Evolutionary conservation across 2,797 vertebrate species (phyloP).

Genomic region (Diplodus sargus): DNA sequence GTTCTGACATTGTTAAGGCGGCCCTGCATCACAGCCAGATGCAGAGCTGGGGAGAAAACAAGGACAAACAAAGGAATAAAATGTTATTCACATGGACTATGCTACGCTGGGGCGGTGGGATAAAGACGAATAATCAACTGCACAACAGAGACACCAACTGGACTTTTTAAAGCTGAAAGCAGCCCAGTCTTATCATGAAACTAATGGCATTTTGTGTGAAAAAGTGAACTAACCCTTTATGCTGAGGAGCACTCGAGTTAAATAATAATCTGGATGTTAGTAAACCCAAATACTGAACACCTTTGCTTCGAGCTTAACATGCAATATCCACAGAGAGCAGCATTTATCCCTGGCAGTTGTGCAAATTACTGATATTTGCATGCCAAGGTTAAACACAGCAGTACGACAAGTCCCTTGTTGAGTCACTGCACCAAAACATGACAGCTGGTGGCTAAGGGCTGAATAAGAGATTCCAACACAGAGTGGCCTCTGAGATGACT

Average conservation of each 20-base stretch:
- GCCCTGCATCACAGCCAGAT: constrained; percentile 97
- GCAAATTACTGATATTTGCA: not conserved
- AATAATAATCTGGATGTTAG: not conserved
- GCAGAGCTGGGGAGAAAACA: constrained; percentile 87
- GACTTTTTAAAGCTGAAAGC: not conserved
- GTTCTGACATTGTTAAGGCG: constrained; percentile 95
- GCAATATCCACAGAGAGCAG: not conserved
- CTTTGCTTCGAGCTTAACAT: not conserved
- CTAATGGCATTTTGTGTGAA: too few relatives aligned
- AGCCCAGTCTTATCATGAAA: not conserved
- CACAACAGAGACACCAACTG: not conserved
- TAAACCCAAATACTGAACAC: not conserved
- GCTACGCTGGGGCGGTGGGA: too few relatives aligned
- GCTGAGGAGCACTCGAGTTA: not conserved
- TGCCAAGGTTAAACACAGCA: not conserved
- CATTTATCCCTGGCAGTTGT: too few relatives aligned
- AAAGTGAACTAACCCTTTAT: not conserved
- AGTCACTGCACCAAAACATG: not conserved
- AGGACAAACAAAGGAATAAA: not conserved
- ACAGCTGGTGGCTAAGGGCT: not conserved
- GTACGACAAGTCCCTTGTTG: not conserved
- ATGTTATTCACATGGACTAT: not conserved
- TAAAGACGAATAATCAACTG: not conserved
- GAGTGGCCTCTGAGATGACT: not conserved
- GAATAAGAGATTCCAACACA: not conserved